Percentiles rank a stretch among this genome's conserved stretches.
These are phyloP conservation scores for Monopterus albus DNA, from an alignment of 2,113 vertebrate genomes.

Conservation along the genomic window DNA sequence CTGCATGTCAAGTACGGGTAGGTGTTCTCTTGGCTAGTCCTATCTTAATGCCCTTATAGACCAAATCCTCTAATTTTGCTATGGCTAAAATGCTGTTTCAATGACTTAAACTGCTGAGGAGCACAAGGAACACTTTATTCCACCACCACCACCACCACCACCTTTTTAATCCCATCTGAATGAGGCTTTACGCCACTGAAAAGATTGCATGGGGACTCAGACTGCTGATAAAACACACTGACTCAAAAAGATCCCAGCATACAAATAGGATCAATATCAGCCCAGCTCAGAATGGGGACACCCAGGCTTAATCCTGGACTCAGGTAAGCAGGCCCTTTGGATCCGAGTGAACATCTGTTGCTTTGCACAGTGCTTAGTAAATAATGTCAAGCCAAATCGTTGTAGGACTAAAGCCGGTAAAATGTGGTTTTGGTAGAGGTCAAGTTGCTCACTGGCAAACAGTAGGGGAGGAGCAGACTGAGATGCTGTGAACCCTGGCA, in stretches of 20 bases:
- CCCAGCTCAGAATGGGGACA: background rate
- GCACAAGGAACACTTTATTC: too few species aligned
- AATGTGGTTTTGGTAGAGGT: background rate
- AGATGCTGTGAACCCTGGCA: background rate
- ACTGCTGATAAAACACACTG: background rate
- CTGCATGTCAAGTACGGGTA: background rate
- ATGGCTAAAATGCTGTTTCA: background rate
- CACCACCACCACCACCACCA: too few species aligned
- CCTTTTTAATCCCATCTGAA: background rate
- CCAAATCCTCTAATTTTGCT: background rate
- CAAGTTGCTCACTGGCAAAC: background rate
- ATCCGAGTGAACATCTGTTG: background rate
- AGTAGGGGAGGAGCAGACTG: background rate
- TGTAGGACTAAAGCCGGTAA: background rate
- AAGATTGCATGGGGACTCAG: background rate
- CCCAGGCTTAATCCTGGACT: background rate
- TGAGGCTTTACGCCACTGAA: background rate
- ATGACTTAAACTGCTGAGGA: background rate
- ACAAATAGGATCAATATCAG: background rate
- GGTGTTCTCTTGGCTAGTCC: background rate
- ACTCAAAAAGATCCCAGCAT: background rate
- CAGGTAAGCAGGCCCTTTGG: background rate
- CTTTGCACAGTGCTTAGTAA: background rate
- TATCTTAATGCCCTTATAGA: background rate
- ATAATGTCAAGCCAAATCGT: background rate